Percentiles rank a stretch among this genome's conserved stretches.
Evolutionary conservation across 53 echinoderm and acorn worm species (phyloP).

Genomic region (Echinometra lucunter): DNA sequence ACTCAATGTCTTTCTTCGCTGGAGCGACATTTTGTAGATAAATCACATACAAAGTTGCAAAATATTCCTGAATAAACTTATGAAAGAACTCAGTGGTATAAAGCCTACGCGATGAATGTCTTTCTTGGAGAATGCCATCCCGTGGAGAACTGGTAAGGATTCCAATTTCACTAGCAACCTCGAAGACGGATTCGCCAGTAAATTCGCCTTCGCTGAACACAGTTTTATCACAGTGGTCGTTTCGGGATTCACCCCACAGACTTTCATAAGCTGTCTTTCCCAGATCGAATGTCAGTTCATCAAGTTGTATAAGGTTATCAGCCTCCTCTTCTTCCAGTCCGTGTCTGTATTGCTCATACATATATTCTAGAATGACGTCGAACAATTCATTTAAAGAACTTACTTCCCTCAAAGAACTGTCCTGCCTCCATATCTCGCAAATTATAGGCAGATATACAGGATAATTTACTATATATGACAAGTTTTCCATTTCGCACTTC

Average conservation of each 20-base stretch:
- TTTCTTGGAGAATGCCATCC: neutral
- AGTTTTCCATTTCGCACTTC: neutral
- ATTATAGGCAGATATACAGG: neutral
- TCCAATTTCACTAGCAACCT: neutral
- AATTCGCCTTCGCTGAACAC: neutral
- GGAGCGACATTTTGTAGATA: neutral
- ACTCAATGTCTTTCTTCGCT: neutral
- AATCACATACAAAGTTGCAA: neutral
- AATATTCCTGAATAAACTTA: neutral
- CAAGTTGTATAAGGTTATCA: neutral
- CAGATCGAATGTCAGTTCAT: neutral
- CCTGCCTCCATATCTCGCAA: neutral
- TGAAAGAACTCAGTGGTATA: neutral
- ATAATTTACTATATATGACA: neutral
- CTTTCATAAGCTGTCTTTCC: neutral
- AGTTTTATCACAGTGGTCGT: neutral
- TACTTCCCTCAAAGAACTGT: neutral
- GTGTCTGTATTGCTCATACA: neutral
- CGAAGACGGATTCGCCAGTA: neutral
- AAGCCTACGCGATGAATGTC: neutral
- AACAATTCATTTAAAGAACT: neutral
- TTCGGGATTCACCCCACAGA: neutral
- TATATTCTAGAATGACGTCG: neutral
- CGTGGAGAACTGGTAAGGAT: neutral
- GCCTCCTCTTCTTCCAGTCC: neutral